Conservation (phyloP, 1,140 invertebrate genomes). For the Pogonognathellus flavescens region DNA sequence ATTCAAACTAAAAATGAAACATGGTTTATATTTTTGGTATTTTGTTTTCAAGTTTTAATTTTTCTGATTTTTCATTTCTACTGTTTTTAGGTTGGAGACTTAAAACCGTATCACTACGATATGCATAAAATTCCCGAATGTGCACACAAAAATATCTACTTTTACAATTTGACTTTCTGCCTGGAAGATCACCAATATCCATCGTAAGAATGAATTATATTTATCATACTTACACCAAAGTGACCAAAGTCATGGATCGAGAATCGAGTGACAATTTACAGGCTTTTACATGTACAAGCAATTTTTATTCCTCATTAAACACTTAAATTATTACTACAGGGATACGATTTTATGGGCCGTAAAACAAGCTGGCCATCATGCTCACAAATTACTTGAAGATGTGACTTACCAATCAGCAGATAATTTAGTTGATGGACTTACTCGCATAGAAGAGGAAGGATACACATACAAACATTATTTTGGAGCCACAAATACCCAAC, state of each 20-base stretch:
- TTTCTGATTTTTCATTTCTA: too few species aligned
- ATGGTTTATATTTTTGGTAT: too few species aligned
- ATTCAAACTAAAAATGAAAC: too few species aligned
- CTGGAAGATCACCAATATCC: slow-evolving; percentile 67
- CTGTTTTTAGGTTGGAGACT: not conserved
- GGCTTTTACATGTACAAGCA: too few species aligned
- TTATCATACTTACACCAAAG: too few species aligned
- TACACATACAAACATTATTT: slow-evolving; percentile 68
- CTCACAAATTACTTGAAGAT: slow-evolving; percentile 66
- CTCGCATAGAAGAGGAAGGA: slow-evolving; percentile 67
- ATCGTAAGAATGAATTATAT: slow-evolving; percentile 60
- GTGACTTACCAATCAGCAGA: slow-evolving; percentile 69
- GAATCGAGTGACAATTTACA: too few species aligned
- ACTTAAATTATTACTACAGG: slow-evolving; percentile 50
- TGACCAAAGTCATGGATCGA: too few species aligned
- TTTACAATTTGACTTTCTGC: slow-evolving; percentile 68
- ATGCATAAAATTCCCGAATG: slow-evolving; percentile 64
- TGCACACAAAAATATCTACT: slow-evolving; percentile 65
- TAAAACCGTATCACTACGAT: slow-evolving; percentile 58
- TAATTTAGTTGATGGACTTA: slow-evolving; percentile 67
- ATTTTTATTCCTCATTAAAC: not conserved
- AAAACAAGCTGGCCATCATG: slow-evolving; percentile 59
- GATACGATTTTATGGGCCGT: slow-evolving; percentile 67
- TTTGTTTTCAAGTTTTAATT: too few species aligned
- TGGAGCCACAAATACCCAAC: slow-evolving; percentile 60